Conservation (phyloP, 2,888 invertebrate genomes). For the Callyntrura guangdongensis region DNA sequence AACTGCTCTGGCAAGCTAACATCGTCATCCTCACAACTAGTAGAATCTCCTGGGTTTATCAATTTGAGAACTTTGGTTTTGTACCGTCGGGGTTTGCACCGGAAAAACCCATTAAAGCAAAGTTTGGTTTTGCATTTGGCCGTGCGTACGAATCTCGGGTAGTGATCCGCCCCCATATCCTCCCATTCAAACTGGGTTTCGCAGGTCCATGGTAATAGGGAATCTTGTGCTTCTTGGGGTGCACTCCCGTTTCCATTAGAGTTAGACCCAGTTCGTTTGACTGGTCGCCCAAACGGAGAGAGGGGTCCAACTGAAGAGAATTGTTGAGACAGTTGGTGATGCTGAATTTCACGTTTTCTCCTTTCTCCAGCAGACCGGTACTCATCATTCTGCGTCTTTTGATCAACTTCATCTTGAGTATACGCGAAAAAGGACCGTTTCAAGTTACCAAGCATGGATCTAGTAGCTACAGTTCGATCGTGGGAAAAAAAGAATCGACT, state of each 20-base stretch:
- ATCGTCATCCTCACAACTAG: constrained; percentile 84
- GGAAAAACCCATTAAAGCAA: constrained; percentile 84
- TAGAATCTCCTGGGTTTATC: constrained; percentile 79
- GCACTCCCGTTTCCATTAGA: not conserved
- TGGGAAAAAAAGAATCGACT: constrained; percentile 43
- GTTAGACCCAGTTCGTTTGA: constrained; percentile 2
- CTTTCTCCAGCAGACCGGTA: constrained; percentile 40
- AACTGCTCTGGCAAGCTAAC: constrained; percentile 83
- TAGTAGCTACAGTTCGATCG: constrained; percentile 76
- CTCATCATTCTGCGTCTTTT: constrained; percentile 74
- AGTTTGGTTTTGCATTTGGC: constrained; percentile 83
- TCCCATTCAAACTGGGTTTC: constrained; percentile 84
- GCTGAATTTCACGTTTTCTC: constrained; percentile 72
- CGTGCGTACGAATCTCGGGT: constrained; percentile 84
- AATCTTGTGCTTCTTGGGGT: not conserved
- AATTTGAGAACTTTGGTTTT: constrained; percentile 83
- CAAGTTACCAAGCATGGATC: constrained; percentile 81
- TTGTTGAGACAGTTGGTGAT: constrained; percentile 37
- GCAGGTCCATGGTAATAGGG: constrained; percentile 82
- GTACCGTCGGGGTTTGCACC: constrained; percentile 83
- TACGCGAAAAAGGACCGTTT: constrained; percentile 83
- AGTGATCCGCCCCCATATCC: constrained; percentile 83
- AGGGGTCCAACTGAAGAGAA: not conserved
- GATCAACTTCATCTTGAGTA: constrained; percentile 81
- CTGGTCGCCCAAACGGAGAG: not conserved